phyloP scores from a whole-genome alignment of 2,797 vertebrate genomes.

The Anas bahamensis region DNA sequence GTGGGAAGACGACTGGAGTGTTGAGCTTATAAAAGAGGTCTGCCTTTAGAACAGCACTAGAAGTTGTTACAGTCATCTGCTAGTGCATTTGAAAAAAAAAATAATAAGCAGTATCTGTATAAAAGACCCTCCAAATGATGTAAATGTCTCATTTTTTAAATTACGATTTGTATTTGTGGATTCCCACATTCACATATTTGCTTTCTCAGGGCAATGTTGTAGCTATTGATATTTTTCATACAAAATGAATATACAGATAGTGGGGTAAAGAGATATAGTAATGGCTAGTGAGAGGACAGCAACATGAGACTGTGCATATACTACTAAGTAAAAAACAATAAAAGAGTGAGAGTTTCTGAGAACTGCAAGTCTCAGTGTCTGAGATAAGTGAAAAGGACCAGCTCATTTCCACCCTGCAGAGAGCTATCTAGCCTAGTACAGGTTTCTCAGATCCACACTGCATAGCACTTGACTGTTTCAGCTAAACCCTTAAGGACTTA shows the following conservation, averaged over 20 bases:
- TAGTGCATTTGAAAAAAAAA: constrained; percentile 40
- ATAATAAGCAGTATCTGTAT: constrained; percentile 47
- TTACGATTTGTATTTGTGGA: constrained; percentile 45
- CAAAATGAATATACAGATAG: background rate
- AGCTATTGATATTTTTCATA: background rate
- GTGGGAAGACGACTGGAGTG: constrained; percentile 52
- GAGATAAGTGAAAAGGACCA: background rate
- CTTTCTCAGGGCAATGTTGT: background rate
- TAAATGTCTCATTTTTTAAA: constrained; percentile 50
- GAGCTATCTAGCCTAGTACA: background rate
- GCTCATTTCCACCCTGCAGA: background rate
- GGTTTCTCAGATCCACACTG: background rate
- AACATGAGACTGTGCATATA: background rate
- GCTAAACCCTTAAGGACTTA: background rate
- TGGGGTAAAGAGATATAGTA: background rate
- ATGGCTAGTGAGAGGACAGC: background rate
- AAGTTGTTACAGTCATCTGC: constrained; percentile 56
- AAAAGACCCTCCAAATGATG: constrained; percentile 45
- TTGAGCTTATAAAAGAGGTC: constrained; percentile 47
- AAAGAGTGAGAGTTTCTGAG: background rate
- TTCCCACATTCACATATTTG: background rate
- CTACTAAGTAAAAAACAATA: background rate
- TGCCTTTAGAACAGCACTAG: constrained; percentile 48
- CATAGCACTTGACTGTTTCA: background rate
- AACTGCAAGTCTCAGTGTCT: background rate